A percentile compares a stretch with the other conserved stretches of the same genome.
Evolutionary conservation across 1,140 invertebrate species (phyloP).

Genomic region (Heterodera schachtii): DNA sequence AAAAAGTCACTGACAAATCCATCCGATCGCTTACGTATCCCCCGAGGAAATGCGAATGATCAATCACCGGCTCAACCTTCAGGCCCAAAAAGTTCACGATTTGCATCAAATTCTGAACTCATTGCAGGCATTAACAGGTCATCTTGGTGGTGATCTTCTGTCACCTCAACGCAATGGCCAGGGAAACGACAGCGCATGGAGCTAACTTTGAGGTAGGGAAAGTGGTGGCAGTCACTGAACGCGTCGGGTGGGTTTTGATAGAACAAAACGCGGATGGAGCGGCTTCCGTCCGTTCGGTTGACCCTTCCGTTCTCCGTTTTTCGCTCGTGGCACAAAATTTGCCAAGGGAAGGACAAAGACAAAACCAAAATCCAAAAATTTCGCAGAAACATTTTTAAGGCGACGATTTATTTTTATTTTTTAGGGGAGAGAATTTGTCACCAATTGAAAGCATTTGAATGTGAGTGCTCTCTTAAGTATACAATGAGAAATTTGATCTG

Average conservation of each 20-base stretch:
- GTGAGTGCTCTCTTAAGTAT: not conserved
- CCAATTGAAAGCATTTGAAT: not conserved
- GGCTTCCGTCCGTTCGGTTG: not conserved
- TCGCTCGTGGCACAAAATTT: not conserved
- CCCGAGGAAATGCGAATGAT: not conserved
- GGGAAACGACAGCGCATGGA: constrained; percentile 4
- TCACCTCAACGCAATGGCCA: constrained; percentile 3
- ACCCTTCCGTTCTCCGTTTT: not conserved
- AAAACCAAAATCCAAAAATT: not conserved
- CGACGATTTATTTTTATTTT: not conserved
- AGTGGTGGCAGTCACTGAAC: not conserved
- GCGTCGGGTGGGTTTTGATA: constrained; percentile 6
- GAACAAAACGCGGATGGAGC: not conserved
- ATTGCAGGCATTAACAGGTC: not conserved
- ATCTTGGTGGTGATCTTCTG: not conserved
- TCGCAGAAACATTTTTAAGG: not conserved
- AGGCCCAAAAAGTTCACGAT: not conserved
- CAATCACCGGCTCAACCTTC: not conserved
- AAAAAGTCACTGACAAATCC: no score
- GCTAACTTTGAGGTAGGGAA: not conserved
- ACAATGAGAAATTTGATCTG: not conserved
- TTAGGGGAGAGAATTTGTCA: not conserved
- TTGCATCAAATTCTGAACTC: not conserved
- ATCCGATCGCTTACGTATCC: not conserved
- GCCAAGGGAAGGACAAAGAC: not conserved